Base-by-base conservation (phyloP, 2,888 invertebrate genomes). In the Timema podura region DNA sequence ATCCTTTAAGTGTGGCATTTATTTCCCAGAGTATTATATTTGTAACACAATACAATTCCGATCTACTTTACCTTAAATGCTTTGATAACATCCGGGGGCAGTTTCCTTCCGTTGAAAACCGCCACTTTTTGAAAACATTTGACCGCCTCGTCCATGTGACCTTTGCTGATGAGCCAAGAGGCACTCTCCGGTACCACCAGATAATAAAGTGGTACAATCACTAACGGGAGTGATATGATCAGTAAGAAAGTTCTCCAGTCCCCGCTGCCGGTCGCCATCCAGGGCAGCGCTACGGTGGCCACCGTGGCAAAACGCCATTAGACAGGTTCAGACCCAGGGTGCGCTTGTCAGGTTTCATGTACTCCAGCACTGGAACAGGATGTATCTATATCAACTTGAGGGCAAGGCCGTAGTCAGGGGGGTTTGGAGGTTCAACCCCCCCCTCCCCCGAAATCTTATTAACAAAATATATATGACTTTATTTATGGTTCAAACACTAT, bases 241-340 rank as follows among this genome's bases (percentile, higher is more conserved):
- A 86, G 73, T 13, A 86, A 77, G 74, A 86, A 85, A 6, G 78
- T 78, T 65, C 83, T 81, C 87, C 87, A 88, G 67, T 80, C 77
- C 11, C 80, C 78, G 70, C 82, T 76, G 0, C 77, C 74, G 11
- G 84, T 80, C 0, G 83, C 85, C 70, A 83, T 79, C 84, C 82
- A 86, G 6, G 85, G 85, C 0, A 84, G 81, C 0, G 79, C 75
- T 75, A 84, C 83, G 59, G 86, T 86, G 10, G 85, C 85, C 7
- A 86, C 74, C 67, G 86, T 85, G 76, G 87, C 86, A 76, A 87
- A 87, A 86, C 71, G 0, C 87, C 87, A 73, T 87, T 86, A 74
- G 85, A 84, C 13, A 87, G 77, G 77, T 86, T 87, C 16, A 87
- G 79, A 9, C 86, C 86, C 44, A 85, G 77, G 0, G 87, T 87